Base-by-base conservation (phyloP, 2,888 invertebrate species). In the Anorthoa munda region DNA sequence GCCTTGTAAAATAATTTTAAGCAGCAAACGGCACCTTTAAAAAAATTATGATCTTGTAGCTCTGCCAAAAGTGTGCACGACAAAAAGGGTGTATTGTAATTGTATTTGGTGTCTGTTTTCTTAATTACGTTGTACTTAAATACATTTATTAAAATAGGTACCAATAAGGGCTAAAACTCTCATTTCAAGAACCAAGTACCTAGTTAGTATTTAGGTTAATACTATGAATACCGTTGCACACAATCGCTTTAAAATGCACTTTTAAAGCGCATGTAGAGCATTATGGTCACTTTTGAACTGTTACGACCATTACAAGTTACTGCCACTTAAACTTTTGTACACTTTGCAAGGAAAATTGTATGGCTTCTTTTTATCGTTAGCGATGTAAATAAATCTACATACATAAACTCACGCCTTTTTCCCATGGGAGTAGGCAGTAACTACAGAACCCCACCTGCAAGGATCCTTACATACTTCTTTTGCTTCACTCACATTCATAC, bases 291-390 rank as follows among this genome's bases (percentile, higher is more conserved):
- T 66, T 66, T 63, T 58, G 15, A 61, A 81, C 66, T 58, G 58
- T 81, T 82, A 77, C 58, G 77, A 71, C 46, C 46, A 39, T 51
- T 59, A 31, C 39, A 66, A 64, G 66, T 71, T 59, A 70, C 39
- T 26, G 39, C 45, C 63, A 55, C 77, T 66, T 64, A 71, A 82
- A 82, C 46, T 77, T 67, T 59, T 51, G 46, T 51, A 59, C 26
- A 17, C 53, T 70, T 55, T 63, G 15, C 17, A 55, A 26, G 31
- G 53, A 53, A 75, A 68, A 39, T 70, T 55, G 18, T 53, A 66
- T 77, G 23, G 31, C 17, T 51, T 60, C 48, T 50, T 4, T 66
- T 50, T 63, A 64, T 55, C 2, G 64, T 45, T 26, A 12, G 31
- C 2, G n/a, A 64, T 23, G 15, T 39, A 60, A 63, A 26, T 51